A percentile compares a stretch with the other conserved stretches of the same genome.
These are phyloP conservation scores for Rhamphomyia laevipes DNA, from an alignment of 2,888 invertebrate species.

Conservation along the genomic window DNA sequence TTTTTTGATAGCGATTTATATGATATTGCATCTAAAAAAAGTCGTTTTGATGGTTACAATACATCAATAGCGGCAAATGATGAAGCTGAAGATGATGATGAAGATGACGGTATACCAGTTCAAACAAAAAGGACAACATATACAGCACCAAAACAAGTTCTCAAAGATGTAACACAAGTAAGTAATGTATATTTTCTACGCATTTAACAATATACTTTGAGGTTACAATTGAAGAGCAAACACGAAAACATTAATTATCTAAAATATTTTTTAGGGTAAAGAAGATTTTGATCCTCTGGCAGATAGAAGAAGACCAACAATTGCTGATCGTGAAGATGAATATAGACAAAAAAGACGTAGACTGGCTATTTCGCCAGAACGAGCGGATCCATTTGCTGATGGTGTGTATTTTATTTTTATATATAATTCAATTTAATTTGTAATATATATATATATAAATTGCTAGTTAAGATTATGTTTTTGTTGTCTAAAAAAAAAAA, in stretches of 20 bases:
- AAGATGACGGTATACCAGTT: slow-evolving; percentile 49
- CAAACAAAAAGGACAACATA: slow-evolving; percentile 65
- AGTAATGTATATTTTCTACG: slow-evolving; percentile 14
- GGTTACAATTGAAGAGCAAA: no score
- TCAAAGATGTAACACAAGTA: slow-evolving; percentile 85
- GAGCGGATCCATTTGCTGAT: slow-evolving; percentile 96
- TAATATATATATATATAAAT: not conserved
- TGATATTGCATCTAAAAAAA: slow-evolving; percentile 52
- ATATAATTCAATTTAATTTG: not conserved
- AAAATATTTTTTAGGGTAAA: slow-evolving; percentile 50
- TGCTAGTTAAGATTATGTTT: not conserved
- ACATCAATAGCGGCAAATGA: slow-evolving; percentile 95
- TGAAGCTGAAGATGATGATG: slow-evolving; percentile 88
- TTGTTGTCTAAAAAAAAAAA: not conserved
- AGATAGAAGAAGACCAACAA: slow-evolving; percentile 78
- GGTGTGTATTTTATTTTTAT: slow-evolving; percentile 48
- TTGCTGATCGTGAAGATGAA: slow-evolving; percentile 95
- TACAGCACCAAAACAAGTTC: slow-evolving; percentile 74
- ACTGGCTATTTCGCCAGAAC: slow-evolving; percentile 91
- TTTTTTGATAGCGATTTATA: slow-evolving; percentile 93
- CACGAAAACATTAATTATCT: no score
- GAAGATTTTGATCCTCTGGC: slow-evolving; percentile 94
- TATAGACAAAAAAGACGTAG: slow-evolving; percentile 79
- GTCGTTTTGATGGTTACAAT: slow-evolving; percentile 85
- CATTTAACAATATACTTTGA: no score